A percentile compares a stretch with the other conserved stretches of the same genome.
These are phyloP conservation scores for Uria aalge DNA, from an alignment of 2,113 vertebrate species.

Conservation along the genomic window DNA sequence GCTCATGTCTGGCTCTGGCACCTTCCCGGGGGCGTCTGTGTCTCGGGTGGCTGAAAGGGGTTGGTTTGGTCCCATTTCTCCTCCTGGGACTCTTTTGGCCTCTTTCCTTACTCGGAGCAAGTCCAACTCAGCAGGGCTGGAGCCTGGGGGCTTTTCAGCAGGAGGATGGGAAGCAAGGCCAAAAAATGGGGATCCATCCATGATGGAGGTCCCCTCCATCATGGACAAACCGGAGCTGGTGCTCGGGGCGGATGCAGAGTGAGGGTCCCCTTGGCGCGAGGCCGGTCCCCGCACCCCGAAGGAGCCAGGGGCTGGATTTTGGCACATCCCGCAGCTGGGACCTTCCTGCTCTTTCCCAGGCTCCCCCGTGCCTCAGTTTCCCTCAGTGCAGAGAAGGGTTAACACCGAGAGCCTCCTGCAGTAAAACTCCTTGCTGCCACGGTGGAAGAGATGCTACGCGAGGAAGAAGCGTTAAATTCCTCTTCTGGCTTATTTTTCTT, in stretches of 20 bases:
- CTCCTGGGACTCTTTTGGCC: not conserved
- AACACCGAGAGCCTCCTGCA: not conserved
- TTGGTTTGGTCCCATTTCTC: not conserved
- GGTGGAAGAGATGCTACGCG: not conserved
- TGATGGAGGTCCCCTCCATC: not conserved
- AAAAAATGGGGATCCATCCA: too few species aligned
- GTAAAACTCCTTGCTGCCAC: not conserved
- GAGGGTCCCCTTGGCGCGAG: not conserved
- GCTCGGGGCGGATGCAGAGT: not conserved
- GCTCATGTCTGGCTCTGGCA: rapidly evolving
- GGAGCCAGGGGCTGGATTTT: not conserved
- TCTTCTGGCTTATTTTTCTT: not conserved
- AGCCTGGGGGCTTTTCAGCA: not conserved
- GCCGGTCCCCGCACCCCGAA: not conserved
- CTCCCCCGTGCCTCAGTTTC: not conserved
- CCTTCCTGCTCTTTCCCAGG: not conserved
- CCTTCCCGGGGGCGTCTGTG: rapidly evolving
- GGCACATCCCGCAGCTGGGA: not conserved
- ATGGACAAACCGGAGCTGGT: rapidly evolving
- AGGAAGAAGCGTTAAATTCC: not conserved
- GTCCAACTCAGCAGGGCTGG: not conserved
- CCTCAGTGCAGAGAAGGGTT: not conserved
- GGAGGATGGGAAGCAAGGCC: not conserved
- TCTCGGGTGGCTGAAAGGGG: not conserved
- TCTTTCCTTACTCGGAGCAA: not conserved